Conservation (phyloP, 1,140 invertebrate genomes). For the Notospermus geniculatus region DNA sequence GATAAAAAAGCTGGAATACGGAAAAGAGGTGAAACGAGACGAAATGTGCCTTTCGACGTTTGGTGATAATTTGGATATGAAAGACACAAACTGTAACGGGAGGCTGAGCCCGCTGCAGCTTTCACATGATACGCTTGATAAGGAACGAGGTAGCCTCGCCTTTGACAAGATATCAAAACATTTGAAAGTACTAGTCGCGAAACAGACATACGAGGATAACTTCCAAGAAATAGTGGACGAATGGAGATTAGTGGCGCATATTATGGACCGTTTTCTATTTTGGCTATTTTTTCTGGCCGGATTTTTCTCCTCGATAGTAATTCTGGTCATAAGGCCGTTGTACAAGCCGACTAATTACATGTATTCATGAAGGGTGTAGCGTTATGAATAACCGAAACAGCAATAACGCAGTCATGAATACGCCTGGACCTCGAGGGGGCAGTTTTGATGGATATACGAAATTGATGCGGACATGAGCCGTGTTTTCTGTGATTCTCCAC, state of each 20-base stretch:
- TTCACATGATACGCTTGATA: not conserved
- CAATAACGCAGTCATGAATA: too few relatives aligned
- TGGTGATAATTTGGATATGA: constrained; percentile 11
- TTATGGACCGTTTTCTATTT: constrained; percentile 95
- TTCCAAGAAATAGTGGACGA: constrained; percentile 61
- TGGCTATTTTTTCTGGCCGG: constrained; percentile 98
- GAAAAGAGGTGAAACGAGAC: constrained; percentile 8
- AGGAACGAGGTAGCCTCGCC: constrained; percentile 5
- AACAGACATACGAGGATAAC: constrained; percentile 35
- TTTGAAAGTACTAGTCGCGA: constrained; percentile 31
- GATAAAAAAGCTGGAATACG: constrained; percentile 19
- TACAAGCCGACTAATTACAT: constrained; percentile 22
- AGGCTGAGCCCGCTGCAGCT: not conserved
- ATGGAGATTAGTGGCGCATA: constrained; percentile 99
- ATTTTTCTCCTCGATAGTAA: constrained; percentile 85
- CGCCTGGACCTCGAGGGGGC: too few relatives aligned
- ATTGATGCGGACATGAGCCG: too few relatives aligned
- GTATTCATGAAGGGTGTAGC: too few relatives aligned
- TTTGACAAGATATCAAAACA: constrained; percentile 36
- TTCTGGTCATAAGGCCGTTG: constrained; percentile 92
- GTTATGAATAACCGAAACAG: too few relatives aligned
- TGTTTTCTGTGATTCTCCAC: too few relatives aligned
- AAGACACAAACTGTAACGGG: constrained; percentile 24
- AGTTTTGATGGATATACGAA: too few relatives aligned
- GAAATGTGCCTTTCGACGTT: constrained; percentile 27